These are phyloP conservation scores for Drosophila dives DNA, from an alignment of 2,888 invertebrate species.

Conservation along the genomic window DNA sequence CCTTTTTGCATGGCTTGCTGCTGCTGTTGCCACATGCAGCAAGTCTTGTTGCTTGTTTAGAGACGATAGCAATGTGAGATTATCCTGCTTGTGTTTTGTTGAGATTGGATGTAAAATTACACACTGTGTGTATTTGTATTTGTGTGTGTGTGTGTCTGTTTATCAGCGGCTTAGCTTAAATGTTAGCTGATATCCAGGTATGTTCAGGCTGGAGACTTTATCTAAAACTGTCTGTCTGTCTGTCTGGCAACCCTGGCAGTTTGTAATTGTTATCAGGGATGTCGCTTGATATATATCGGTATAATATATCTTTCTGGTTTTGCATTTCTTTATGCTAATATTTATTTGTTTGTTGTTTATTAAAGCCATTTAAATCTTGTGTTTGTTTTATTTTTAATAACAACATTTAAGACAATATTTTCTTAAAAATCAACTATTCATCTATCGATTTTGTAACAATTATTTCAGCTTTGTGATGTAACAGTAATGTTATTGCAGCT, in stretches of 20 bases:
- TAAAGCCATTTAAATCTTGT: neutral
- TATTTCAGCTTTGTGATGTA: neutral
- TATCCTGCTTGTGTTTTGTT: slow-evolving; percentile 41
- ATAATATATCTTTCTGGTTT: neutral
- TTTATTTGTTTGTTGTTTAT: neutral
- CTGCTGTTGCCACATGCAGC: slow-evolving; percentile 18
- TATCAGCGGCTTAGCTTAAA: slow-evolving; percentile 54
- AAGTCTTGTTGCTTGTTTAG: slow-evolving; percentile 34
- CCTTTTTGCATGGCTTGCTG: slow-evolving; percentile 5
- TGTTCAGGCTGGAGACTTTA: slow-evolving; percentile 23
- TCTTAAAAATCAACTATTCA: neutral
- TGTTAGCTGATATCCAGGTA: slow-evolving; percentile 51
- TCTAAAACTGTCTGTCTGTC: slow-evolving; percentile 39
- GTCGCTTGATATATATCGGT: neutral
- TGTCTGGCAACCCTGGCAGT: slow-evolving; percentile 26
- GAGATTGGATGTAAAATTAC: slow-evolving; percentile 22
- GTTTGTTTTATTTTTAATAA: neutral
- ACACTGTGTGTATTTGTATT: neutral
- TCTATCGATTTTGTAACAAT: neutral
- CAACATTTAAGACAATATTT: neutral
- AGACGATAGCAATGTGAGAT: slow-evolving; percentile 44
- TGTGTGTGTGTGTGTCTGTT: slow-evolving; percentile 9
- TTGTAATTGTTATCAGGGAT: slow-evolving; percentile 1
- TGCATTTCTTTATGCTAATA: neutral
- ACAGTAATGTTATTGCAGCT: slow-evolving; percentile 16